Conservation (phyloP, 2,113 vertebrate species). For the Rhinoderma darwinii region DNA sequence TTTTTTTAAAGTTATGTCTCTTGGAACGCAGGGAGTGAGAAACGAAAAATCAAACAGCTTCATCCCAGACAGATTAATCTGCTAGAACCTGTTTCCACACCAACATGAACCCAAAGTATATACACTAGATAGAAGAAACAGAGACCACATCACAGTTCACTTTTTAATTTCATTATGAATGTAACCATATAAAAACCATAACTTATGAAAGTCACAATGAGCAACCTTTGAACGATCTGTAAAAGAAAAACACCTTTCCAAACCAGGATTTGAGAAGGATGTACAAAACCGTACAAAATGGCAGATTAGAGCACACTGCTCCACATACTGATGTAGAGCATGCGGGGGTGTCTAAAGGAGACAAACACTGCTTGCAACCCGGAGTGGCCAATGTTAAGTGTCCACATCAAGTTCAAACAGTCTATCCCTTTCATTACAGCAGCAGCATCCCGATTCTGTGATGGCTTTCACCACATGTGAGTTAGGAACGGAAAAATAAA, state of each 20-base stretch:
- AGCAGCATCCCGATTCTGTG: neutral
- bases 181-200: slow-evolving; percentile 78
- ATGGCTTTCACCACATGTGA: neutral
- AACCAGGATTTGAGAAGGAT: neutral
- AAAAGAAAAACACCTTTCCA: slow-evolving; percentile 53
- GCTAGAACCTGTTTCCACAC: no score
- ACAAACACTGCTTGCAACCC: neutral
- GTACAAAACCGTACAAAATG: slow-evolving; percentile 45
- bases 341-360: neutral
- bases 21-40: no score
- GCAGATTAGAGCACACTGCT: neutral
- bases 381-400: neutral
- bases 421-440: neutral
- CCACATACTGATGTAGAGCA: neutral
- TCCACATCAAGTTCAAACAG: neutral
- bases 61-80: no score
- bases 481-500: neutral
- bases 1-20: no score
- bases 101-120: neutral
- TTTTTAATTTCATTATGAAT: slow-evolving; percentile 72
- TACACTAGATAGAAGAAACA: neutral
- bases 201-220: slow-evolving; percentile 76
- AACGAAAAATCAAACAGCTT: no score
- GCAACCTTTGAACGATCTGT: slow-evolving; percentile 52
- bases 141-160: slow-evolving; percentile 62